A percentile compares a stretch with the other conserved stretches of the same genome.
Evolutionary conservation across 2,113 vertebrate species (phyloP).

Genomic region (Phaethornis superciliosus): DNA sequence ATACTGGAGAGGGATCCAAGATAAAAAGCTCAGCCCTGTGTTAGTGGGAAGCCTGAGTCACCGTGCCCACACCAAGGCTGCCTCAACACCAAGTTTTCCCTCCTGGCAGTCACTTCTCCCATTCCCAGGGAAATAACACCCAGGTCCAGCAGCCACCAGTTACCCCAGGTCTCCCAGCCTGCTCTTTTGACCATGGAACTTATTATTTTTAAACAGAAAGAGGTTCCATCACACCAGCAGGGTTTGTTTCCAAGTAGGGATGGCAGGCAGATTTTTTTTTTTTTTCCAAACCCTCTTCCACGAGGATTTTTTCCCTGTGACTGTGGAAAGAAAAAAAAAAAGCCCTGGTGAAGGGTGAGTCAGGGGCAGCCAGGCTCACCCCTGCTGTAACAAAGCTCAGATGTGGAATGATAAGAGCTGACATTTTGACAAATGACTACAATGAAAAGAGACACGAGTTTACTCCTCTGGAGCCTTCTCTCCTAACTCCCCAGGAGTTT

Average conservation of each 20-base stretch:
- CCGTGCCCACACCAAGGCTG: background rate
- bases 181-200: fast-evolving
- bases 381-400: background rate
- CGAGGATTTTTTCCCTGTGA: background rate
- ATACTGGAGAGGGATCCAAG: background rate
- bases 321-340: background rate
- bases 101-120: background rate
- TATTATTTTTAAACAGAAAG: fast-evolving
- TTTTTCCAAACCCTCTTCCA: background rate
- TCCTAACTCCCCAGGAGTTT: background rate
- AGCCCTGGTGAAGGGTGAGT: background rate
- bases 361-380: background rate
- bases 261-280: background rate
- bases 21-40: background rate
- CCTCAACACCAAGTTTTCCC: background rate
- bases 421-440: background rate
- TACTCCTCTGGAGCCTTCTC: background rate
- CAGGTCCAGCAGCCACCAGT: background rate
- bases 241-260: background rate
- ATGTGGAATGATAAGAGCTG: background rate
- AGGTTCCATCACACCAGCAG: fast-evolving
- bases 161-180: fast-evolving
- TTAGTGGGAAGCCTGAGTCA: background rate
- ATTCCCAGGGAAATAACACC: background rate
- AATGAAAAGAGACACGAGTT: background rate